Conservation (phyloP, 2,113 vertebrate species). For the Pelecanus crispus region DNA sequence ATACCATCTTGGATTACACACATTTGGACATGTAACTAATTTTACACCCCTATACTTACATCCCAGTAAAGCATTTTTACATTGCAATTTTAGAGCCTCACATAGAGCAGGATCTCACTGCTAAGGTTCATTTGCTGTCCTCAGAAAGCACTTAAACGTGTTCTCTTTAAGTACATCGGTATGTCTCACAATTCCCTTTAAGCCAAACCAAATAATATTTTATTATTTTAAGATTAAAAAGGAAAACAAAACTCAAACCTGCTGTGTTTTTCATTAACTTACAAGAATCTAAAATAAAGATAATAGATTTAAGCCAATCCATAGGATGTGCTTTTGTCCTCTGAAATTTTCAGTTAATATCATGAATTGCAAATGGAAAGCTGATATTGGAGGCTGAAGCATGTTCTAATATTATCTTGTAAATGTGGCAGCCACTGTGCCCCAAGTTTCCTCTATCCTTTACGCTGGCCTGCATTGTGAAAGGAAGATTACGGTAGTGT, state of each 20-base stretch:
- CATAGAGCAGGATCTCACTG: not conserved
- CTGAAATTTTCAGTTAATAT: not conserved
- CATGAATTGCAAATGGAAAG: not conserved
- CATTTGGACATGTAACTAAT: not conserved
- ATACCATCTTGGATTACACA: not conserved
- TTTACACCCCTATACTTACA: not conserved
- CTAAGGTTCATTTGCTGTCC: constrained; percentile 20
- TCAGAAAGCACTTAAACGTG: not conserved
- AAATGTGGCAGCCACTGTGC: not conserved
- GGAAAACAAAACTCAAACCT: constrained; percentile 13
- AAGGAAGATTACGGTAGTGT: fast-evolving
- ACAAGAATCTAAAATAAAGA: not conserved
- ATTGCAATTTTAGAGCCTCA: not conserved
- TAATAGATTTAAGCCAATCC: not conserved
- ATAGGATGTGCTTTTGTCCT: not conserved
- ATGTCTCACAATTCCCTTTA: not conserved
- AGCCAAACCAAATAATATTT: constrained; percentile 20
- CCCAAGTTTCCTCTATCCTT: not conserved
- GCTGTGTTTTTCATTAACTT: not conserved
- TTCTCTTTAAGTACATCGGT: not conserved
- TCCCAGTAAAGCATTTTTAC: not conserved
- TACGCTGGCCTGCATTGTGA: not conserved
- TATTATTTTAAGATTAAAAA: constrained; percentile 32
- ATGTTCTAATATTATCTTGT: not conserved
- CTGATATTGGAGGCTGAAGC: not conserved